Conservation (phyloP, 2,888 invertebrate species). For the Toxonevra muliebris region DNA sequence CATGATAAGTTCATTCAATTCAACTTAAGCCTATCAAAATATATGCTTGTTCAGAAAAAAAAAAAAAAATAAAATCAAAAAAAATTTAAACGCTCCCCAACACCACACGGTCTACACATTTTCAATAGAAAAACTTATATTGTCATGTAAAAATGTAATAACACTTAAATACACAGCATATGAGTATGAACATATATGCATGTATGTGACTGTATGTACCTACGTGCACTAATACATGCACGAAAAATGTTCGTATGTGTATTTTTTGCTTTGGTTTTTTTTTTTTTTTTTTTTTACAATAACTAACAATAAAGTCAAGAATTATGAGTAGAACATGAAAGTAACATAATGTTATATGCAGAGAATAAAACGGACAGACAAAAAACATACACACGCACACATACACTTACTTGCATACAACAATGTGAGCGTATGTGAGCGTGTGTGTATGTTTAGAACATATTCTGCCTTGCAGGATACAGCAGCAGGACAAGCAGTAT, state of each 20-base stretch:
- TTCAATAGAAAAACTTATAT: too few relatives aligned
- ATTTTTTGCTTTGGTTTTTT: too few relatives aligned
- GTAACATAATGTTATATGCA: background rate
- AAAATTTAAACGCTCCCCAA: background rate
- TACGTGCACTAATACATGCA: slow-evolving; percentile 11
- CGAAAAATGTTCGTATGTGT: too few relatives aligned
- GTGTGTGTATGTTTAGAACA: too few relatives aligned
- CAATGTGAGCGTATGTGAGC: background rate
- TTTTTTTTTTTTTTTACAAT: slow-evolving; percentile 37
- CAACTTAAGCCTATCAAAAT: slow-evolving; percentile 19
- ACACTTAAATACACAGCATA: background rate
- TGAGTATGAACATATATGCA: background rate
- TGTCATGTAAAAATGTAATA: too few relatives aligned
- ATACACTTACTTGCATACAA: background rate
- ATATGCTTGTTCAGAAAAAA: slow-evolving; percentile 6
- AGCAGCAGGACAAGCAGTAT: background rate
- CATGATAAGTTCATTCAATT: slow-evolving; percentile 21
- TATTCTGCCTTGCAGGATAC: too few relatives aligned
- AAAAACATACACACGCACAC: slow-evolving; percentile 10
- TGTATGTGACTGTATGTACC: background rate
- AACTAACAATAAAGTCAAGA: slow-evolving; percentile 53
- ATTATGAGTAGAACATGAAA: slow-evolving; percentile 27
- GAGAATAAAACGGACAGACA: background rate
- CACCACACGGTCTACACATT: too few relatives aligned
- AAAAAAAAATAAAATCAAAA: slow-evolving; percentile 5